These are phyloP conservation scores for Acinonyx jubatus DNA, from an alignment of 2,113 vertebrate species.

Conservation along the genomic window DNA sequence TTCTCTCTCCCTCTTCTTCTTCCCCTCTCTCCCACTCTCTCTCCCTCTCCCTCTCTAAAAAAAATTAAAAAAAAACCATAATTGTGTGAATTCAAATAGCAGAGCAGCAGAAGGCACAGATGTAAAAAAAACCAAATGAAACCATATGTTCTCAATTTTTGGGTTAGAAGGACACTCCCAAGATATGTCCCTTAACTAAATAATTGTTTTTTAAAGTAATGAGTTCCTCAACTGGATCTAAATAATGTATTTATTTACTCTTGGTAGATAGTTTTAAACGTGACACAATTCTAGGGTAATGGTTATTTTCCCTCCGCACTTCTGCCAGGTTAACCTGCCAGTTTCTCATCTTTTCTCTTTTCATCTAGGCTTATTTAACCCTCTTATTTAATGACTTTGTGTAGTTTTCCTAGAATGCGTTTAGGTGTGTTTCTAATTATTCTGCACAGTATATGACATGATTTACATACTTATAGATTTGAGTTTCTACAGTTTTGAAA, in stretches of 20 bases:
- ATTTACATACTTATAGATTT: neutral
- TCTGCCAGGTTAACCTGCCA: neutral
- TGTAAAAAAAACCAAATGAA: neutral
- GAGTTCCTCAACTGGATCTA: neutral
- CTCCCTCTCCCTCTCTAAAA: too few species aligned
- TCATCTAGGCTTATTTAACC: neutral
- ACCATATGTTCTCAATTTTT: neutral
- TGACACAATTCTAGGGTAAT: neutral
- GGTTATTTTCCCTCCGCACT: neutral
- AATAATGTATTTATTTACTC: neutral
- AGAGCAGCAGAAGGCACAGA: neutral
- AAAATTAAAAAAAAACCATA: too few species aligned
- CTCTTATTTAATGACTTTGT: neutral
- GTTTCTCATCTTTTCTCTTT: neutral
- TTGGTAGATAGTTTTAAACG: neutral
- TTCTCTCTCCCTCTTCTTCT: too few species aligned
- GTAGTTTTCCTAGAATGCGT: neutral
- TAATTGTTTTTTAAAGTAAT: neutral
- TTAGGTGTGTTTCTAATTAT: neutral
- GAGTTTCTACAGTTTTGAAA: neutral
- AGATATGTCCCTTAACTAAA: neutral
- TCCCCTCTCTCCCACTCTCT: too few species aligned
- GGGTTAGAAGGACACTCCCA: neutral
- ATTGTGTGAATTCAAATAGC: neutral
- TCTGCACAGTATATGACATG: neutral